Evolutionary conservation across 1,140 invertebrate genomes (phyloP).

Genomic region (Euura saliciscinereae): DNA sequence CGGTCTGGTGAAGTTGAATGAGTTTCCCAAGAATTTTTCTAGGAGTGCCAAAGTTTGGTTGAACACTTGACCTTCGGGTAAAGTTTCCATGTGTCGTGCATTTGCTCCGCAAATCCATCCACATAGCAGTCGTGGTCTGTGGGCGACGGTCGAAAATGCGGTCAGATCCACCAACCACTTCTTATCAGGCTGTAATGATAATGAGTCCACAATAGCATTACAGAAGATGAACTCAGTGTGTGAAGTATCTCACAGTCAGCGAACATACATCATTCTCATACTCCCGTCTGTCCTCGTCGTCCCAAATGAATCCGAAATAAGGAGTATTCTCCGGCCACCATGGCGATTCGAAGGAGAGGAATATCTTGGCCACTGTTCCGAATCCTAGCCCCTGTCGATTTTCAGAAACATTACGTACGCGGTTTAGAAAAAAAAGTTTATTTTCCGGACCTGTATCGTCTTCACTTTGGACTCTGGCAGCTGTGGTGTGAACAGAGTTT

Average conservation of each 20-base stretch:
- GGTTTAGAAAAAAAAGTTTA: no score
- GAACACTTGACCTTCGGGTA: constrained; percentile 50
- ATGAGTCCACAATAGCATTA: no score
- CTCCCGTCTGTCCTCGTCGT: constrained; percentile 6
- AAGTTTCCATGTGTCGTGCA: constrained; percentile 60
- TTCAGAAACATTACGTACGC: no score
- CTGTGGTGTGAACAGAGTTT: constrained; percentile 50
- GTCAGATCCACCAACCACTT: constrained; percentile 67
- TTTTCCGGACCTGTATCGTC: constrained; percentile 40
- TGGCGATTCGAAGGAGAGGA: constrained; percentile 12
- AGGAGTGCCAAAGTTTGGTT: constrained; percentile 46
- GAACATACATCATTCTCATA: constrained; percentile 1
- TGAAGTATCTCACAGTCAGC: no score
- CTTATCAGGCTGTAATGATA: constrained; percentile 27
- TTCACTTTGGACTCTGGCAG: constrained; percentile 45
- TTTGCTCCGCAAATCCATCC: constrained; percentile 62
- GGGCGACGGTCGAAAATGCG: constrained; percentile 66
- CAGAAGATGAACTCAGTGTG: no score
- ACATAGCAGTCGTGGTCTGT: constrained; percentile 67
- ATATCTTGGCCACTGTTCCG: constrained; percentile 60
- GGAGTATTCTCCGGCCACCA: not conserved
- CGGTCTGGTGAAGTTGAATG: constrained; percentile 60
- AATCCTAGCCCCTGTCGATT: constrained; percentile 46
- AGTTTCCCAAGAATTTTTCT: constrained; percentile 44
- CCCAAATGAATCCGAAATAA: not conserved